Evolutionary conservation across 2,113 vertebrate genomes (phyloP).

Genomic region (Bucco capensis): DNA sequence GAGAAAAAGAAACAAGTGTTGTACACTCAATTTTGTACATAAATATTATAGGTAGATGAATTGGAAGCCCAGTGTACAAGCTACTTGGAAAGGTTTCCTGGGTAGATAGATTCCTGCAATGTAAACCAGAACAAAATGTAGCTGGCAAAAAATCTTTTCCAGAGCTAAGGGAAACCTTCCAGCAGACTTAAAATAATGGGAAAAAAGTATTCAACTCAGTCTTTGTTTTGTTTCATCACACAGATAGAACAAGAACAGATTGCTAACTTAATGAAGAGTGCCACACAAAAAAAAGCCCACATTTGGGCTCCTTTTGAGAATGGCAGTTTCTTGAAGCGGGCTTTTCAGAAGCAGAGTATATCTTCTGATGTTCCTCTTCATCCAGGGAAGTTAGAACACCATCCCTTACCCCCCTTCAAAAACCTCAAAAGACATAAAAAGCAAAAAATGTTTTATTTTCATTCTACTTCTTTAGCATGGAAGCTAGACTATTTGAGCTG

Average conservation of each 20-base stretch:
- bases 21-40: background rate
- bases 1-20: background rate
- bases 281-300: too few species aligned
- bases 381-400: background rate
- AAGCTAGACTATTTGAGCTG: background rate
- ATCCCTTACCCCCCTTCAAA: too few species aligned
- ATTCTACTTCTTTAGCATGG: background rate
- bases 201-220: background rate
- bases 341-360: background rate
- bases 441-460: background rate
- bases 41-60: background rate
- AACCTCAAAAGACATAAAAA: background rate
- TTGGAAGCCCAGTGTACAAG: background rate
- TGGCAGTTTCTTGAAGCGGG: background rate
- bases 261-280: background rate
- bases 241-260: background rate
- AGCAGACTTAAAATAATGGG: background rate
- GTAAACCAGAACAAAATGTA: background rate
- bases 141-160: background rate
- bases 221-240: background rate
- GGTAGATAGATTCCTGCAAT: background rate
- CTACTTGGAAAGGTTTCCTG: background rate
- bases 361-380: background rate
- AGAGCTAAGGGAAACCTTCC: background rate
- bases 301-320: background rate